Conservation (phyloP, 2,113 vertebrate species). For the Cyanocitta stelleri region DNA sequence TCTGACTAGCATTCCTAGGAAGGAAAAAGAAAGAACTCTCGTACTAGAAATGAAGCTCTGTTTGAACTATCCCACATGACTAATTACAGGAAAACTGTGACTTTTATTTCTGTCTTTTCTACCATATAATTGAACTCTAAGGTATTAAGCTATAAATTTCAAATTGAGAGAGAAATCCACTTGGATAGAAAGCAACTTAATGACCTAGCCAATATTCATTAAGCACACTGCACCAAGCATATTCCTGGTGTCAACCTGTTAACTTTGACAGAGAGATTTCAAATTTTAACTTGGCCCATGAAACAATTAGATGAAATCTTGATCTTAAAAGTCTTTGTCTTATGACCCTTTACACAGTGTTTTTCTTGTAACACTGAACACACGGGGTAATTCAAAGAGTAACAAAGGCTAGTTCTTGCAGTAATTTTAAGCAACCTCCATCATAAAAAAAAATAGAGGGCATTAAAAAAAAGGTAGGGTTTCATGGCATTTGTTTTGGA, state of each 20-base stretch:
- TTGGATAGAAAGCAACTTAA: neutral
- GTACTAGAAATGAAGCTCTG: neutral
- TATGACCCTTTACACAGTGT: neutral
- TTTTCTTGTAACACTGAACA: neutral
- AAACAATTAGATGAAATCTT: neutral
- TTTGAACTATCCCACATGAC: neutral
- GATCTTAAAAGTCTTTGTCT: neutral
- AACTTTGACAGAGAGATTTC: neutral
- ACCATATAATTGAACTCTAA: neutral
- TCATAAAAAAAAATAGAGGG: neutral
- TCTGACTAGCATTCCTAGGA: neutral
- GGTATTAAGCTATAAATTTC: conserved; percentile 13
- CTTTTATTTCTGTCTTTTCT: conserved; percentile 17
- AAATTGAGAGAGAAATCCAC: neutral
- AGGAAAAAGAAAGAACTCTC: neutral
- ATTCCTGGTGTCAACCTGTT: neutral
- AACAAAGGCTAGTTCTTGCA: neutral
- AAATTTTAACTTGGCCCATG: neutral
- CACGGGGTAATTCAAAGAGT: neutral
- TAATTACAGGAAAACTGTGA: neutral
- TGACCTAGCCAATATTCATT: neutral
- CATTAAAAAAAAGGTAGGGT: fast-evolving
- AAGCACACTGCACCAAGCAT: neutral
- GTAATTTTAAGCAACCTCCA: neutral
- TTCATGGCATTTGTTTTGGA: neutral